These are phyloP conservation scores for Drosophila yooni DNA, from an alignment of 2,888 invertebrate species.

Conservation along the genomic window DNA sequence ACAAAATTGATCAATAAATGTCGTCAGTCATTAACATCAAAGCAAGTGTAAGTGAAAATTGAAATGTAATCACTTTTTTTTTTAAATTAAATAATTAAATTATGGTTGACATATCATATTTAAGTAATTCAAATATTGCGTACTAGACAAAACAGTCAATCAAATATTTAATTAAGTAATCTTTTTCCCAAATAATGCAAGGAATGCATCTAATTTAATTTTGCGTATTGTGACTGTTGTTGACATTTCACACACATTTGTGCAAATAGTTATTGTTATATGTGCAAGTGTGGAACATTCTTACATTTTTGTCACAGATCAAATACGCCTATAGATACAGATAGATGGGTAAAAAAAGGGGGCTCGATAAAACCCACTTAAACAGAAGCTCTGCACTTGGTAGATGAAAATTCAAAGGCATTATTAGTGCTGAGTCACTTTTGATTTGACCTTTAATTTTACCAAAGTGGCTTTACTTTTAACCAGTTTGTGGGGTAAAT, in stretches of 20 bases:
- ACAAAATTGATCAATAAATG: background rate
- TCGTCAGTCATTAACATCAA: background rate
- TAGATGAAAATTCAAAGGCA: slow-evolving; percentile 8
- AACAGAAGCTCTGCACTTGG: background rate
- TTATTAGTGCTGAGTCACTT: slow-evolving; percentile 14
- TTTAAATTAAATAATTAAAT: background rate
- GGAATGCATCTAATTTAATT: slow-evolving; percentile 7
- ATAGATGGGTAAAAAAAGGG: background rate
- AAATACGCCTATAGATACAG: background rate
- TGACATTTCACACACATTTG: background rate
- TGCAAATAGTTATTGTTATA: background rate
- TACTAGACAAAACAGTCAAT: no score
- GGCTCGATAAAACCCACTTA: background rate
- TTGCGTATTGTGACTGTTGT: background rate
- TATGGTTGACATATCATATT: background rate
- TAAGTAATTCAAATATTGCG: background rate
- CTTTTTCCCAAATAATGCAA: slow-evolving; percentile 27
- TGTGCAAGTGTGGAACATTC: background rate
- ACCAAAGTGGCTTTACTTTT: slow-evolving; percentile 2
- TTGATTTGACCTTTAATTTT: slow-evolving; percentile 15
- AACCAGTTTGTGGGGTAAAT: background rate
- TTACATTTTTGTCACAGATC: background rate
- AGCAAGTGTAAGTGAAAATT: background rate
- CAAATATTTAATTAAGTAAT: slow-evolving; percentile 1
- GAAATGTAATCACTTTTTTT: background rate